Conservation (phyloP, 2,888 invertebrate genomes). For the Reticulitermes lucifugus region DNA sequence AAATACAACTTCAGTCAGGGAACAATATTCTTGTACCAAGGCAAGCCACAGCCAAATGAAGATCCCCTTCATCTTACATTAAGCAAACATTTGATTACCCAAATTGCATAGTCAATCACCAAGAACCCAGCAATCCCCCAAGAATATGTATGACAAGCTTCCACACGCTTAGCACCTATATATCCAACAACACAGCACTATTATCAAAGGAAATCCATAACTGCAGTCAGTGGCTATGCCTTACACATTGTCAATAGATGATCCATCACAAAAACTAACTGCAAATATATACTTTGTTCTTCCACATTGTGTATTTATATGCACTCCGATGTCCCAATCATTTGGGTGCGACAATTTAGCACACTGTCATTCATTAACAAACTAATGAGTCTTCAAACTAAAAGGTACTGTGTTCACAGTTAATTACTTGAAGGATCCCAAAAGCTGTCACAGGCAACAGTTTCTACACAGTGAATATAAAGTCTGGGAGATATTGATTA, state of each 20-base stretch:
- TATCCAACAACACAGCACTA: neutral
- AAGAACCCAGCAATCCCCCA: constrained; percentile 27
- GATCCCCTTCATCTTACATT: constrained; percentile 31
- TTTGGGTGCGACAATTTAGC: too few species aligned
- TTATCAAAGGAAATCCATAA: neutral
- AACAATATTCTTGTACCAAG: constrained; percentile 54
- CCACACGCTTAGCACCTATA: neutral
- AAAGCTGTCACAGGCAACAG: too few species aligned
- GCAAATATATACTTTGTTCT: constrained; percentile 5
- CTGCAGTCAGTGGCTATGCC: constrained; percentile 1
- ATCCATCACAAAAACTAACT: constrained; percentile 35
- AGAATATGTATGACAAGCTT: constrained; percentile 1
- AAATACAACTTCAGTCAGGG: constrained; percentile 53
- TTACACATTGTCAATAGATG: neutral
- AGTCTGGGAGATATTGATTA: too few species aligned
- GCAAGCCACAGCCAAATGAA: constrained; percentile 56
- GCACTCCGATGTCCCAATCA: neutral
- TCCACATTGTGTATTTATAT: neutral
- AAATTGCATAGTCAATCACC: constrained; percentile 8
- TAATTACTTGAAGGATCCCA: too few species aligned
- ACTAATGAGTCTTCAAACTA: too few species aligned
- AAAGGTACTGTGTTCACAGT: too few species aligned
- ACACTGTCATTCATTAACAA: too few species aligned
- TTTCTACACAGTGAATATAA: too few species aligned
- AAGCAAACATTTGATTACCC: constrained; percentile 28